Conservation (phyloP, 2,113 vertebrate genomes). For the Stigmatopora nigra region DNA sequence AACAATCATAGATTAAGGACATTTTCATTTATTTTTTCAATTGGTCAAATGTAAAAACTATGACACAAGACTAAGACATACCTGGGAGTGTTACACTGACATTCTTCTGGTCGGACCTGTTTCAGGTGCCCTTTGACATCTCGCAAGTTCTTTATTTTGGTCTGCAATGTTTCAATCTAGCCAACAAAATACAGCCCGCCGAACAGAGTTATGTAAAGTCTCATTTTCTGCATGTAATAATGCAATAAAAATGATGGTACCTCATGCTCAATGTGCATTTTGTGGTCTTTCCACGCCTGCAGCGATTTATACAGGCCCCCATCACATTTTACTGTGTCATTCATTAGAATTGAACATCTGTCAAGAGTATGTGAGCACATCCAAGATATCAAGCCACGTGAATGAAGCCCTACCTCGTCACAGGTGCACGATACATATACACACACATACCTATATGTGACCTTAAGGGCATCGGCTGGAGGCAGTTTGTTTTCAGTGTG, state of each 20-base stretch:
- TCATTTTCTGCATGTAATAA: neutral
- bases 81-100: slow-evolving; percentile 82
- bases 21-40: too few relatives aligned
- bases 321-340: slow-evolving; percentile 89
- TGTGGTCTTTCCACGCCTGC: slow-evolving; percentile 97
- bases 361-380: neutral
- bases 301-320: slow-evolving; percentile 87
- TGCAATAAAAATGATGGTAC: slow-evolving; percentile 48
- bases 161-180: slow-evolving; percentile 94
- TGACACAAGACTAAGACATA: slow-evolving; percentile 41
- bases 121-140: slow-evolving; percentile 93
- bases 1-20: neutral
- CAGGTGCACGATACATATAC: neutral
- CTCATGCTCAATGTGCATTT: slow-evolving; percentile 94
- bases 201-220: neutral
- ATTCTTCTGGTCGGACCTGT: slow-evolving; percentile 86
- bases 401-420: neutral
- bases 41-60: too few relatives aligned
- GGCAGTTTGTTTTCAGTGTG: slow-evolving; percentile 62
- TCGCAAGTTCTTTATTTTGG: slow-evolving; percentile 92
- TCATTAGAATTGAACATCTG: slow-evolving; percentile 94
- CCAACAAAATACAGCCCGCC: slow-evolving; percentile 1
- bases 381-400: neutral
- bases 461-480: slow-evolving; percentile 80
- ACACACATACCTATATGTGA: slow-evolving; percentile 81